phyloP scores from a whole-genome alignment of 2,888 invertebrate genomes.

The Drosophila stalkeri region DNA sequence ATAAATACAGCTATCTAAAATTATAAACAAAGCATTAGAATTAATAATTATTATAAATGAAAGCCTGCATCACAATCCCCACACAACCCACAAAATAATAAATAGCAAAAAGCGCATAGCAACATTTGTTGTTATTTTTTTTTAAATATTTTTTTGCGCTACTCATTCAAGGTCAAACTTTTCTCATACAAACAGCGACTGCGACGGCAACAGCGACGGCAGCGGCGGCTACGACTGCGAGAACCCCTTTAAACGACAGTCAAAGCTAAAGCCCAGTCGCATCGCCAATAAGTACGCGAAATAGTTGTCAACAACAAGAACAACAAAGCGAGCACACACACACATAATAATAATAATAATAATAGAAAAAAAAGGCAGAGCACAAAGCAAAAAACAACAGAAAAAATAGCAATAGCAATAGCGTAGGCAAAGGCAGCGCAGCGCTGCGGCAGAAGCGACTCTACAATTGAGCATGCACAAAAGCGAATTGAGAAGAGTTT shows the following conservation, averaged over 20 bases:
- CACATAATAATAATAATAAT: conserved; percentile 55
- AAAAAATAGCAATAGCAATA: conserved; percentile 33
- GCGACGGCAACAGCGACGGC: conserved; percentile 35
- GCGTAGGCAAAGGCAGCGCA: conserved; percentile 19
- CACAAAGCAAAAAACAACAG: conserved; percentile 40
- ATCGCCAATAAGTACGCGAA: conserved; percentile 62
- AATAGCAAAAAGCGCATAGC: conserved; percentile 75
- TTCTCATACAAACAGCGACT: conserved; percentile 64
- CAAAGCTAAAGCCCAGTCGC: conserved; percentile 46
- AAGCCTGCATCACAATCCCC: conserved; percentile 24
- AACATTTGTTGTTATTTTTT: conserved; percentile 41
- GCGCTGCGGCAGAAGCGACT: conserved; percentile 32
- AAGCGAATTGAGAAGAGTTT: conserved; percentile 27
- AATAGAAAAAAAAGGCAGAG: conserved; percentile 45
- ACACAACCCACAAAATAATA: conserved; percentile 29
- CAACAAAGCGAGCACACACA: conserved; percentile 42
- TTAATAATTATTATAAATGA: neutral
- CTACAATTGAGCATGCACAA: conserved; percentile 34
- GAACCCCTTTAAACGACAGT: conserved; percentile 62
- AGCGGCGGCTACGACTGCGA: conserved; percentile 37
- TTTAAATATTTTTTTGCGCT: conserved; percentile 32
- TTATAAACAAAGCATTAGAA: conserved; percentile 15
- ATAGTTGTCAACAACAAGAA: conserved; percentile 71
- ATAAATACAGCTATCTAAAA: conserved; percentile 15
- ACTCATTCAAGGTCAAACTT: conserved; percentile 84